phyloP scores from a whole-genome alignment of 1,140 invertebrate species.

The Ditylenchus dipsaci region DNA sequence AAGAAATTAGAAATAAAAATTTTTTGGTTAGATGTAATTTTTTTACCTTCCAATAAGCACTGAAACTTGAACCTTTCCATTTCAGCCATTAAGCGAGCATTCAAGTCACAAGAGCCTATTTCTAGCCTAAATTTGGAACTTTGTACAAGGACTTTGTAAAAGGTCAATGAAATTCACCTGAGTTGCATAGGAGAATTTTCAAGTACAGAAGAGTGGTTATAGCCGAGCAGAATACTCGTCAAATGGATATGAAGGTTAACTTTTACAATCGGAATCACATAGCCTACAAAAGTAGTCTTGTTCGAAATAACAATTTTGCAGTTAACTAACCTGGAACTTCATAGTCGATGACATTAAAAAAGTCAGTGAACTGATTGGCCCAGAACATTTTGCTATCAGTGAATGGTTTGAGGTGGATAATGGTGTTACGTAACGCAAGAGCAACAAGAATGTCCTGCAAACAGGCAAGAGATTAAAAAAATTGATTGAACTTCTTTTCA shows the following conservation, averaged over 20 bases:
- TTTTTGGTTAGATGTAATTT: no score
- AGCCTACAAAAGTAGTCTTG: conserved; percentile 15
- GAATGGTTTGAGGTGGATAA: conserved; percentile 41
- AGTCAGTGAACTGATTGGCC: conserved; percentile 38
- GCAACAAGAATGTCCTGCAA: conserved; percentile 39
- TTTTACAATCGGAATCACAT: conserved; percentile 32
- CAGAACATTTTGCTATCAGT: conserved; percentile 23
- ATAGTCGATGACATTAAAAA: conserved; percentile 46
- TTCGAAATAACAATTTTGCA: background rate
- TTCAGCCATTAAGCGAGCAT: conserved; percentile 31
- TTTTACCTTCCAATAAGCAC: conserved; percentile 26
- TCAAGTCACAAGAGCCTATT: conserved; percentile 42
- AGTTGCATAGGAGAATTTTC: conserved; percentile 30
- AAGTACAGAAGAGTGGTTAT: conserved; percentile 32
- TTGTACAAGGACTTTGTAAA: no score
- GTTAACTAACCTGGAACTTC: conserved; percentile 28
- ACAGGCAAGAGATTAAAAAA: background rate
- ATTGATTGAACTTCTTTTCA: background rate
- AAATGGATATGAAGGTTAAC: conserved; percentile 39
- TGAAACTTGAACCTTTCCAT: conserved; percentile 23
- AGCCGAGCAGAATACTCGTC: conserved; percentile 37
- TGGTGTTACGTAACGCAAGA: conserved; percentile 39
- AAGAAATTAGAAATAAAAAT: no score
- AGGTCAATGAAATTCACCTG: conserved; percentile 9
- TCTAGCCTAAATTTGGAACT: conserved; percentile 31